Percentiles rank a stretch among this genome's conserved stretches.
Evolutionary conservation across 2,888 invertebrate species (phyloP).

Genomic region (Pteria penguin): DNA sequence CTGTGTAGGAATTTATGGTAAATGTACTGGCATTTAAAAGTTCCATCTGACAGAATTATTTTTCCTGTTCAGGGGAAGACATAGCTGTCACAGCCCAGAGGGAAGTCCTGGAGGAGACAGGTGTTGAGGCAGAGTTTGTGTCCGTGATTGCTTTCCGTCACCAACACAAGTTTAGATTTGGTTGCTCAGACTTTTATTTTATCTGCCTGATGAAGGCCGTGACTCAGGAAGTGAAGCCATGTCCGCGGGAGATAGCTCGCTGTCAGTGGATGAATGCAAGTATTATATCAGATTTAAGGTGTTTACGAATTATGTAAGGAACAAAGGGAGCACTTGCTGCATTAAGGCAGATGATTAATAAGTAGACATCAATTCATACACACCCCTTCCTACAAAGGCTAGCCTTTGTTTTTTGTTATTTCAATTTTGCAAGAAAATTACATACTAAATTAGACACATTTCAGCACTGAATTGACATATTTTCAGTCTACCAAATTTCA

Average conservation of each 20-base stretch:
- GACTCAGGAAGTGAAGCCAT: conserved; percentile 85
- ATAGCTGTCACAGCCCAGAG: conserved; percentile 89
- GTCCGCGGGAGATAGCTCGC: conserved; percentile 88
- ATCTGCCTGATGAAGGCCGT: conserved; percentile 86
- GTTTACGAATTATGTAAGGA: neutral
- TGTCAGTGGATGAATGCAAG: conserved; percentile 88
- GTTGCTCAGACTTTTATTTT: conserved; percentile 92
- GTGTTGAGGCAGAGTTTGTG: conserved; percentile 87
- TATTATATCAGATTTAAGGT: conserved; percentile 1
- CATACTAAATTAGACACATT: too few species aligned
- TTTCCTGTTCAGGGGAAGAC: conserved; percentile 87
- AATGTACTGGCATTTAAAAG: too few species aligned
- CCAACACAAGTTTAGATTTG: conserved; percentile 87
- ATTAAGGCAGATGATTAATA: too few species aligned
- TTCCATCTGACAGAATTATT: too few species aligned
- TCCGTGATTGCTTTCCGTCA: conserved; percentile 90
- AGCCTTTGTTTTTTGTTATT: too few species aligned
- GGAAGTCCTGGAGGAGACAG: conserved; percentile 95
- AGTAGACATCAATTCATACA: too few species aligned
- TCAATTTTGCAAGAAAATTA: too few species aligned
- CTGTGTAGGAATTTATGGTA: too few species aligned
- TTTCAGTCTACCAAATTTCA: too few species aligned
- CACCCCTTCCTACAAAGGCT: too few species aligned
- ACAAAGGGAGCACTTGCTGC: too few species aligned
- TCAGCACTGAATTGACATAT: too few species aligned